Evolutionary conservation across 2,888 invertebrate species (phyloP).

Genomic region (Girardia tigrina): DNA sequence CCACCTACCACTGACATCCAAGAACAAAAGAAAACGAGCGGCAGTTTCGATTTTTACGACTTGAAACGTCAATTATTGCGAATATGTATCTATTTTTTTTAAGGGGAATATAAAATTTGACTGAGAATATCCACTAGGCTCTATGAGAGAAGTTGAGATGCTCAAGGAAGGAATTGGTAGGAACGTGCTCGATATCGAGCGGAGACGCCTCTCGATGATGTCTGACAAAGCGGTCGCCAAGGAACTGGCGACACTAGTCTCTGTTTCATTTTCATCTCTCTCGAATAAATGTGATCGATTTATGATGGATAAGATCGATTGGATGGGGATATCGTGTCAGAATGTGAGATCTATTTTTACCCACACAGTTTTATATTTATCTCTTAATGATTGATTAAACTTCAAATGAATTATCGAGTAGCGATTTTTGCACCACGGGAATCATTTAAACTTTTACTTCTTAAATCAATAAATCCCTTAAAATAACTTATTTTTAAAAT

Average conservation of each 20-base stretch:
- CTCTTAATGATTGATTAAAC: no score
- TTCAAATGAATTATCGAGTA: no score
- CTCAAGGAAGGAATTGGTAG: not conserved
- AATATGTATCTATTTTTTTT: not conserved
- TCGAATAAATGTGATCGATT: not conserved
- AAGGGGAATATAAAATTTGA: not conserved
- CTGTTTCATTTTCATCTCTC: not conserved
- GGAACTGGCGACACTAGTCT: not conserved
- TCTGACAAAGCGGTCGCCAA: not conserved
- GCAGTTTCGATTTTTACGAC: not conserved
- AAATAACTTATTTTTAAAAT: no score
- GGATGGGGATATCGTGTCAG: not conserved
- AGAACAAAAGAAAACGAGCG: not conserved
- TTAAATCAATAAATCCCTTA: no score
- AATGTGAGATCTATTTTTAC: not conserved
- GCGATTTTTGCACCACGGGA: no score
- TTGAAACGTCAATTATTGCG: not conserved
- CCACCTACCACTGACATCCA: not conserved
- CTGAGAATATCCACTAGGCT: not conserved
- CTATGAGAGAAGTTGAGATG: not conserved
- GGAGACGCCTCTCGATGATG: not conserved
- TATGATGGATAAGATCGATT: slow-evolving; percentile 4
- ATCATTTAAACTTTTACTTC: no score
- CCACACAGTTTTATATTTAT: no score
- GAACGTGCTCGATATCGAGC: not conserved